phyloP scores from a whole-genome alignment of 2,888 invertebrate genomes.

The Epistrophella euchroma region DNA sequence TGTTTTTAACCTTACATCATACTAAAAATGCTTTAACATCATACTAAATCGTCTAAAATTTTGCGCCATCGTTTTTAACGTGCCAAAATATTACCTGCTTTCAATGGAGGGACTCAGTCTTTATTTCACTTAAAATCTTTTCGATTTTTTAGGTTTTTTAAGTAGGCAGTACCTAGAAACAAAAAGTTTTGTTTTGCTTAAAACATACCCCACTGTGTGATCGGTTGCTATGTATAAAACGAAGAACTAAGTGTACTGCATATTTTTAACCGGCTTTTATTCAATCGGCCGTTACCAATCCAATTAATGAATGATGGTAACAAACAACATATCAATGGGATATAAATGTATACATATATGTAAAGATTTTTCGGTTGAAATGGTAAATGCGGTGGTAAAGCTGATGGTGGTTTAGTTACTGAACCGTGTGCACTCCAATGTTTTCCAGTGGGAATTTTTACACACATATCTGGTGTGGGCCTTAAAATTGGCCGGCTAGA shows the following conservation, averaged over 20 bases:
- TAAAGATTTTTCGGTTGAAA: constrained; percentile 17
- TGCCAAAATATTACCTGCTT: no score
- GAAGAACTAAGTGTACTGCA: background rate
- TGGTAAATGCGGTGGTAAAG: constrained; percentile 41
- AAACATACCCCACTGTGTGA: constrained; percentile 4
- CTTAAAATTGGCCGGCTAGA: background rate
- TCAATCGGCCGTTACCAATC: constrained; percentile 53
- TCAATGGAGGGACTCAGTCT: no score
- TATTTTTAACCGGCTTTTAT: constrained; percentile 55
- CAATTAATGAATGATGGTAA: constrained; percentile 59
- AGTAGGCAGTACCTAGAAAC: no score
- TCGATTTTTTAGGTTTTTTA: no score
- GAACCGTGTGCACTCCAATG: constrained; percentile 14
- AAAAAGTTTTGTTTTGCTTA: no score
- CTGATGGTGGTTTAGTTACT: constrained; percentile 30
- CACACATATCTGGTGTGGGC: constrained; percentile 29
- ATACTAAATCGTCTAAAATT: no score
- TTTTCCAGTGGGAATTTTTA: constrained; percentile 39
- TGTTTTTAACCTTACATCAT: no score
- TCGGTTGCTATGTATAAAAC: background rate
- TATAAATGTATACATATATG: background rate
- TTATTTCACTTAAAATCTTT: no score
- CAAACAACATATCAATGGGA: constrained; percentile 52
- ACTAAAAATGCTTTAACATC: no score
- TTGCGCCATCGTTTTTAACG: no score